These are phyloP conservation scores for Engraulis encrasicolus DNA, from an alignment of 2,113 vertebrate species.

Conservation along the genomic window DNA sequence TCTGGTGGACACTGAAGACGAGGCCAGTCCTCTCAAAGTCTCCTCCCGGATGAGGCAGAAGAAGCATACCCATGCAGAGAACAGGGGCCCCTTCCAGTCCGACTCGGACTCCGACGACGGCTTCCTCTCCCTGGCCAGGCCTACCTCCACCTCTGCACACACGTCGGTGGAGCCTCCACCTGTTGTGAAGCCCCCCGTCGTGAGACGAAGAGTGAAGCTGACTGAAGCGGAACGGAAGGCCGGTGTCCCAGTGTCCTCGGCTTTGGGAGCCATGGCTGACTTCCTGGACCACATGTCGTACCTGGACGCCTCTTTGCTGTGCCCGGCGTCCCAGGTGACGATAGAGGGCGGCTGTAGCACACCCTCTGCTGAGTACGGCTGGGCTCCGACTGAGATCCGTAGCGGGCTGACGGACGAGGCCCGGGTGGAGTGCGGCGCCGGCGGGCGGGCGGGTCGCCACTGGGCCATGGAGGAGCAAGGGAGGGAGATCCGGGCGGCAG, in stretches of 20 bases:
- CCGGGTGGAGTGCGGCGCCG: constrained; percentile 68
- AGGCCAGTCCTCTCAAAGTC: constrained; percentile 73
- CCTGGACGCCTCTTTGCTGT: constrained; percentile 78
- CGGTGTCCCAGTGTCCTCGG: constrained; percentile 73
- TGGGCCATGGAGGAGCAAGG: constrained; percentile 24
- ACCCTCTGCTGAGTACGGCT: constrained; percentile 62
- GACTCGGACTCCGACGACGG: constrained; percentile 71
- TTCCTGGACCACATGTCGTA: constrained; percentile 90
- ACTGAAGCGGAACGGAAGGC: constrained; percentile 64
- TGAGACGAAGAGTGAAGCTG: constrained; percentile 49
- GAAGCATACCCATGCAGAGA: constrained; percentile 27
- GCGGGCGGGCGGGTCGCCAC: constrained; percentile 58
- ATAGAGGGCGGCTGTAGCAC: constrained; percentile 58
- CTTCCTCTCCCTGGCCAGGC: constrained; percentile 65
- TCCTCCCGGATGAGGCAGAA: constrained; percentile 76
- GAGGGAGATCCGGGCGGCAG: constrained; percentile 79
- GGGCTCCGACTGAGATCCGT: constrained; percentile 78
- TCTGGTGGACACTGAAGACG: constrained; percentile 56
- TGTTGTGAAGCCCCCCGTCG: not conserved
- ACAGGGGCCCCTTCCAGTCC: constrained; percentile 49
- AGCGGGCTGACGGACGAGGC: constrained; percentile 90
- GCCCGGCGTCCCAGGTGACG: constrained; percentile 43
- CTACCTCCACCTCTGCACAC: not conserved
- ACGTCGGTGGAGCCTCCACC: not conserved
- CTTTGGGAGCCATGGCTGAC: constrained; percentile 83